Percentiles rank a stretch among this genome's conserved stretches.
These are phyloP conservation scores for Caenorhabditis macrosperma DNA, from an alignment of 2,888 invertebrate species.

Conservation along the genomic window DNA sequence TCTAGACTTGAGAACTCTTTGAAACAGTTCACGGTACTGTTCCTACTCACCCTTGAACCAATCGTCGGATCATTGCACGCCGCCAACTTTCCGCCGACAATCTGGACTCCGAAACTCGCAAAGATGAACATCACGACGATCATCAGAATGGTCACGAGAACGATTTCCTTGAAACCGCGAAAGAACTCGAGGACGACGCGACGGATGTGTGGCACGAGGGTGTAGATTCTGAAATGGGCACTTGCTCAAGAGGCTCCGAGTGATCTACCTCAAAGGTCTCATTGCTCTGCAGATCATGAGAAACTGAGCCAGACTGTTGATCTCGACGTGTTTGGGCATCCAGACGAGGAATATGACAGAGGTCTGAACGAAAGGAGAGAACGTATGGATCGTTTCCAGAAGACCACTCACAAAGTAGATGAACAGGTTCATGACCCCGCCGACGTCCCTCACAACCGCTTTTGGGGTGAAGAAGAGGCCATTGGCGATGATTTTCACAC, in stretches of 20 bases:
- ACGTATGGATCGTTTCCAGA: too few relatives aligned
- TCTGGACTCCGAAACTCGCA: slow-evolving; percentile 97
- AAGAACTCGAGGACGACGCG: slow-evolving; percentile 98
- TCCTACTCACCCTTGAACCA: slow-evolving; percentile 60
- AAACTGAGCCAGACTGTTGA: slow-evolving; percentile 93
- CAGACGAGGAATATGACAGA: slow-evolving; percentile 95
- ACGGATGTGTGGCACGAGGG: slow-evolving; percentile 97
- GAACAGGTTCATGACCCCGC: slow-evolving; percentile 95
- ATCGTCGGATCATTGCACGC: slow-evolving; percentile 97
- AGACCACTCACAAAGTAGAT: slow-evolving; percentile 94
- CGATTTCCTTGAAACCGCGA: slow-evolving; percentile 97
- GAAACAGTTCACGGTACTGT: not conserved
- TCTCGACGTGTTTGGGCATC: slow-evolving; percentile 93
- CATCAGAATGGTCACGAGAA: slow-evolving; percentile 94
- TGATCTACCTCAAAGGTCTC: slow-evolving; percentile 84
- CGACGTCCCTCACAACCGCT: slow-evolving; percentile 97
- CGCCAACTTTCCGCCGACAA: slow-evolving; percentile 95
- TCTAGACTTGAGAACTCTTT: too few relatives aligned
- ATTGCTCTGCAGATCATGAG: slow-evolving; percentile 97
- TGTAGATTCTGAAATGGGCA: slow-evolving; percentile 87
- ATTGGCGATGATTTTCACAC: slow-evolving; percentile 95
- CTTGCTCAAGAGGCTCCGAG: not conserved
- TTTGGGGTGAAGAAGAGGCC: slow-evolving; percentile 99
- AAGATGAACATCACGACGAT: slow-evolving; percentile 99
- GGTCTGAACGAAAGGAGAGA: slow-evolving; percentile 87